Evolutionary conservation across 1,140 invertebrate species (phyloP), one percentile per base, ranked within the genome.

Genomic region (Saccostrea echinata): DNA sequence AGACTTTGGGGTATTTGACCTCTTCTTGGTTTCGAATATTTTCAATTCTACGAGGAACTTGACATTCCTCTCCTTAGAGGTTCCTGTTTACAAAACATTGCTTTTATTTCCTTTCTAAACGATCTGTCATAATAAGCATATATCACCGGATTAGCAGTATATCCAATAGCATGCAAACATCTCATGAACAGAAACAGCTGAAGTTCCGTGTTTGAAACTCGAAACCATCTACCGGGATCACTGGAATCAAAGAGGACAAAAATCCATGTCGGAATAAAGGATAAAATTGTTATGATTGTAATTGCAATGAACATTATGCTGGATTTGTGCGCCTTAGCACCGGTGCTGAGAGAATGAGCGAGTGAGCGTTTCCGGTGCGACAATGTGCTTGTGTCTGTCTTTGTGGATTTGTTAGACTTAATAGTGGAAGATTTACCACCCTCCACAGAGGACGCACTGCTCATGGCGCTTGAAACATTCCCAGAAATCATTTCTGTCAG

Each of bases 41-140:
- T 43, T 57, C 55, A 18, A 4, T 57, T 57, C 16, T 33, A 71
- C 4, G 68, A 71, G 9, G 27, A 27, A 71, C 68, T 71, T 71
- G 68, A 71, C 27, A 71, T 27, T 27, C 68, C 68, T 71, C 68
- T 27, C 30, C 27, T 71, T 24, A 71, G 16, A 33, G 68, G 11
- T 16, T 24, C 11, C 0, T 24, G n/a, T 71, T 16, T 71, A 30
- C 68, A 82, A 51, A 51, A 18, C 51, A 82, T 51, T 35, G 35
- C 51, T 53, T 82, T 82, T 51, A 82, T 30, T 82, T 82, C 80
- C 43, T 16, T 53, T 53, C 83, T 51, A 27, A 84, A 84, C 3
- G 55, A 53, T 61, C 83, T 53, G 83, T 84, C 83, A 61, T 84
- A 84, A 52, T 84, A 84, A 33, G 83, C 83, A 33, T 84, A 84